Conservation (phyloP, 2,113 vertebrate species). For the Eclectus roratus region DNA sequence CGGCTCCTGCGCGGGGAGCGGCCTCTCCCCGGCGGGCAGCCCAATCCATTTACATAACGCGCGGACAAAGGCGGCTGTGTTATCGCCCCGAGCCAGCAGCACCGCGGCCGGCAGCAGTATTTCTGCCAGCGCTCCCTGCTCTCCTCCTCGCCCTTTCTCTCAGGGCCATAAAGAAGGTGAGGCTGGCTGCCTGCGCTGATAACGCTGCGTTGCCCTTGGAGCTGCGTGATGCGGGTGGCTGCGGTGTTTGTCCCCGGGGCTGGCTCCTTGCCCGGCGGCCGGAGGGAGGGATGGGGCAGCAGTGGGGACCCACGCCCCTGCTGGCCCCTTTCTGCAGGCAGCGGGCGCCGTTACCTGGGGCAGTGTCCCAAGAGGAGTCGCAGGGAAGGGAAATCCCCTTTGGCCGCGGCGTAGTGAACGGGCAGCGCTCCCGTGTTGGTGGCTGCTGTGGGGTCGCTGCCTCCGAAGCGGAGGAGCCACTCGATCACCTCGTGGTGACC, state of each 20-base stretch:
- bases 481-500: conserved; percentile 91
- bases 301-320: neutral
- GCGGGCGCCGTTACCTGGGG: conserved; percentile 82
- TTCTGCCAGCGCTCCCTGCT: conserved; percentile 15
- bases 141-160: conserved; percentile 22
- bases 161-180: neutral
- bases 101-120: neutral
- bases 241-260: neutral
- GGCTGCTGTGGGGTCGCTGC: conserved; percentile 80
- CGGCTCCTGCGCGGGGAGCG: neutral
- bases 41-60: conserved; percentile 60
- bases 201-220: conserved; percentile 14
- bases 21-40: neutral
- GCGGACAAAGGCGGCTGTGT: conserved; percentile 69
- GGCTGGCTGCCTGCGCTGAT: neutral
- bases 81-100: conserved; percentile 59
- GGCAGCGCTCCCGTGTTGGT: conserved; percentile 91
- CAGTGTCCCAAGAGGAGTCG: conserved; percentile 86
- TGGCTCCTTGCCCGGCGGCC: neutral
- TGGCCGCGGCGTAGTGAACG: conserved; percentile 95
- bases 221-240: neutral
- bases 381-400: conserved; percentile 92
- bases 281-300: neutral
- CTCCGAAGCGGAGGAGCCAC: conserved; percentile 88
- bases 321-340: neutral